Evolutionary conservation across 2,113 vertebrate genomes (phyloP), one percentile per base, ranked within the genome.

Genomic region (Tinamus guttatus): DNA sequence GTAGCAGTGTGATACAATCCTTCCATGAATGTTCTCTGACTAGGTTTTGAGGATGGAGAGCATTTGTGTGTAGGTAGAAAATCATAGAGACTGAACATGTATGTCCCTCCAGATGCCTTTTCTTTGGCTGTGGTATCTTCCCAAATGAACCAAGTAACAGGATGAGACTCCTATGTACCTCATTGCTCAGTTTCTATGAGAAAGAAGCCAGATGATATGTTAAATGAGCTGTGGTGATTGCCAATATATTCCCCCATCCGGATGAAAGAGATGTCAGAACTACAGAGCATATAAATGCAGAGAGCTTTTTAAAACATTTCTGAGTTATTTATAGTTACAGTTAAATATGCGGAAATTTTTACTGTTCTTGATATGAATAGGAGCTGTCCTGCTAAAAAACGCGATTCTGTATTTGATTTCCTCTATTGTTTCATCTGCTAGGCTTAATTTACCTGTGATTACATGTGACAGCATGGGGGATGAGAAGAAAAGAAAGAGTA

Each of bases 391-490:
- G 8, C 69, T 79, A 43, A 59, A 89, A 89, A 92, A 90, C 5
- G 15, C 89, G 22, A 52, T 85, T 85, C 62, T 87, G 7, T 32
- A 41, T 86, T 91, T 83, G 10, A 54, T 86, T 93, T 95, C 36
- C 30, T 56, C 54, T 58, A 67, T 68, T 75, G n/a, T 96, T 95
- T 90, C 32, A 67, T 89, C 47, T 78, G 36, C 18, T 94, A 83
- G 36, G 34, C 41, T 89, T 87, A 83, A 87, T 94, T 83, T 81
- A 24, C 1, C 0, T 81, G 36, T 77, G 27, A 49, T 64, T 83
- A 6, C 30, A 34, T 84, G n/a, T 64, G 74, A 47, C 54, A 87
- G 16, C 43, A 45, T n/a, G 59, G 17, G 5, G 18, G 63, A 54
- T 90, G 59, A 75, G 30, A 14, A 73, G 16, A 38, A 94, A 93